phyloP scores from a whole-genome alignment of 2,888 invertebrate species.

The Stenichneumon culpator region DNA sequence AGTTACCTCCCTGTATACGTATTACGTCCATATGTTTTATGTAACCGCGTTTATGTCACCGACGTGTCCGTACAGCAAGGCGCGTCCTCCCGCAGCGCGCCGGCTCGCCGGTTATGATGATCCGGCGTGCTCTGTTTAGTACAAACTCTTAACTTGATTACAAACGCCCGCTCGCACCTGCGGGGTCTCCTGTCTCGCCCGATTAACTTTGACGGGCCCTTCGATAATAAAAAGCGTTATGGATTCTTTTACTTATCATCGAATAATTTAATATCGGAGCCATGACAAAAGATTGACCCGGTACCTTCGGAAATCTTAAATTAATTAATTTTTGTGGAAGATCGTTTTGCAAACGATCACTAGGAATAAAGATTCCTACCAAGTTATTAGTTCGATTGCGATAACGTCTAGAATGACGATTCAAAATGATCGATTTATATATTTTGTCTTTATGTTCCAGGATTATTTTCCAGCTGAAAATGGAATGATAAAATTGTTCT shows the following conservation, averaged over 20 bases:
- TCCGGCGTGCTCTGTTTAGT: slow-evolving; percentile 80
- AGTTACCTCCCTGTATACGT: slow-evolving; percentile 58
- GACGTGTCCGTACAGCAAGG: slow-evolving; percentile 57
- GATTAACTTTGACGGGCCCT: slow-evolving; percentile 57
- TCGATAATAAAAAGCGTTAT: slow-evolving; percentile 23
- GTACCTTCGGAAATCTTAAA: not conserved
- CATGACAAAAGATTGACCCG: not conserved
- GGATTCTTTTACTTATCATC: not conserved
- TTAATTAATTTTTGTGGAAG: not conserved
- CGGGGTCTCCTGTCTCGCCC: slow-evolving; percentile 75
- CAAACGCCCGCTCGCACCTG: slow-evolving; percentile 77
- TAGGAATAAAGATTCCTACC: too few species aligned
- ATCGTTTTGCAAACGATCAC: too few species aligned
- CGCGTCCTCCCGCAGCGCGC: slow-evolving; percentile 27
- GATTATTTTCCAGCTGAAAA: too few species aligned
- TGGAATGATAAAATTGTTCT: too few species aligned
- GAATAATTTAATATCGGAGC: not conserved
- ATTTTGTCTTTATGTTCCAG: too few species aligned
- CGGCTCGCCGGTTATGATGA: slow-evolving; percentile 70
- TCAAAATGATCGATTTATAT: too few species aligned
- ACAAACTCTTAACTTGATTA: slow-evolving; percentile 84
- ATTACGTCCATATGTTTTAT: slow-evolving; percentile 79
- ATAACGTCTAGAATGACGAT: too few species aligned
- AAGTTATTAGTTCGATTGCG: too few species aligned
- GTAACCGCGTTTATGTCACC: slow-evolving; percentile 81